A percentile compares a stretch with the other conserved stretches of the same genome.
These are phyloP conservation scores for Lagopus muta DNA, from an alignment of 2,113 vertebrate genomes.

Conservation along the genomic window DNA sequence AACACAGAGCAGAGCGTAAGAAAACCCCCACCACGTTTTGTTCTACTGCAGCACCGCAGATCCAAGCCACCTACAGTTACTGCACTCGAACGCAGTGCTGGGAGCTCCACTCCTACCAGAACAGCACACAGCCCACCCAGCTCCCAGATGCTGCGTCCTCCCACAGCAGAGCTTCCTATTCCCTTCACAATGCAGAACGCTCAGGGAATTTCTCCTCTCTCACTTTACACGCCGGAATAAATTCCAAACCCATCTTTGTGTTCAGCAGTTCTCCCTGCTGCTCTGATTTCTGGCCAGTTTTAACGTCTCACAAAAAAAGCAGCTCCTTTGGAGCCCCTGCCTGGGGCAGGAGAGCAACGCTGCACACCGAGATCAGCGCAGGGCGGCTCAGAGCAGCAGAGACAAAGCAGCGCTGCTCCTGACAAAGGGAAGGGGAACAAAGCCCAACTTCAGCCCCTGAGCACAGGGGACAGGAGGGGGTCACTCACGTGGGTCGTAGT, in stretches of 20 bases:
- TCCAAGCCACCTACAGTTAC: background rate
- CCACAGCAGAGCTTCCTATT: background rate
- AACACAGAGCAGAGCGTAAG: slow-evolving; percentile 32
- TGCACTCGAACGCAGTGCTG: rapidly evolving
- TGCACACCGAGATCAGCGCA: background rate
- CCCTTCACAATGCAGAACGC: background rate
- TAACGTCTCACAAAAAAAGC: background rate
- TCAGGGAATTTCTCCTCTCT: background rate
- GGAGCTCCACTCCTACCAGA: background rate
- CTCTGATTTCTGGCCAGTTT: background rate
- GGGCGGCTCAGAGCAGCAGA: background rate
- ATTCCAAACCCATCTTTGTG: background rate
- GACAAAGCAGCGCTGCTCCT: background rate
- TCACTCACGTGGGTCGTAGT: slow-evolving; percentile 93
- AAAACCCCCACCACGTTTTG: background rate
- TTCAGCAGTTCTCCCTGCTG: background rate
- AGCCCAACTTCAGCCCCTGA: background rate
- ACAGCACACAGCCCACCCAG: background rate
- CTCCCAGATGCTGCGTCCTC: background rate
- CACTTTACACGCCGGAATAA: background rate
- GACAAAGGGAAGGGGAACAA: background rate
- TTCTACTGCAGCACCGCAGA: background rate
- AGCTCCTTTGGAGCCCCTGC: background rate
- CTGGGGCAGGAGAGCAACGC: background rate
- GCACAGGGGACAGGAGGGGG: background rate